Conservation (phyloP, 2,113 vertebrate species). For the Mixornis gularis region DNA sequence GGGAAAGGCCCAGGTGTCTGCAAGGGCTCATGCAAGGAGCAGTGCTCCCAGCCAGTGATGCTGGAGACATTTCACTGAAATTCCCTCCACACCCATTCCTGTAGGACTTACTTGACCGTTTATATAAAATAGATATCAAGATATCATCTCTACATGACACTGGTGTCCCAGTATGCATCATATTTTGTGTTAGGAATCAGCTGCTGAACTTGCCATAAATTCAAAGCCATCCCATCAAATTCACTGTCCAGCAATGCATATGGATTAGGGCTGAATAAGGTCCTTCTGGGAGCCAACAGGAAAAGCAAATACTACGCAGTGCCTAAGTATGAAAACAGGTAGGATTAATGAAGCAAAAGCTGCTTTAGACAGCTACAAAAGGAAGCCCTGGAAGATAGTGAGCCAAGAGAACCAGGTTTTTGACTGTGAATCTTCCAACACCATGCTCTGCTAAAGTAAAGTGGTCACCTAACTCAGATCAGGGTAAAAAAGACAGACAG, state of each 20-base stretch:
- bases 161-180: not conserved
- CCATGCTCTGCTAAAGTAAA: not conserved
- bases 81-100: not conserved
- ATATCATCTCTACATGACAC: not conserved
- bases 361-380: not conserved
- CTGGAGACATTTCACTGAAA: not conserved
- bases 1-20: not conserved
- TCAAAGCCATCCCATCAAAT: not conserved
- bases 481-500: not conserved
- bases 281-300: not conserved
- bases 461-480: not conserved
- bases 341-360: not conserved
- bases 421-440: not conserved
- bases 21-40: not conserved
- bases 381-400: fast-evolving
- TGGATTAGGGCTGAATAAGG: not conserved
- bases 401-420: not conserved
- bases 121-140: not conserved
- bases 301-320: not conserved
- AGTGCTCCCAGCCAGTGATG: not conserved
- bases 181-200: not conserved
- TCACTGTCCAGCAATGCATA: not conserved
- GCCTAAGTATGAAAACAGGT: not conserved
- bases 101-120: not conserved
- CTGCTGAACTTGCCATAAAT: not conserved